A percentile compares a stretch with the other conserved stretches of the same genome.
Evolutionary conservation across 1,140 invertebrate species (phyloP).

Genomic region (Neodiprion virginianus): DNA sequence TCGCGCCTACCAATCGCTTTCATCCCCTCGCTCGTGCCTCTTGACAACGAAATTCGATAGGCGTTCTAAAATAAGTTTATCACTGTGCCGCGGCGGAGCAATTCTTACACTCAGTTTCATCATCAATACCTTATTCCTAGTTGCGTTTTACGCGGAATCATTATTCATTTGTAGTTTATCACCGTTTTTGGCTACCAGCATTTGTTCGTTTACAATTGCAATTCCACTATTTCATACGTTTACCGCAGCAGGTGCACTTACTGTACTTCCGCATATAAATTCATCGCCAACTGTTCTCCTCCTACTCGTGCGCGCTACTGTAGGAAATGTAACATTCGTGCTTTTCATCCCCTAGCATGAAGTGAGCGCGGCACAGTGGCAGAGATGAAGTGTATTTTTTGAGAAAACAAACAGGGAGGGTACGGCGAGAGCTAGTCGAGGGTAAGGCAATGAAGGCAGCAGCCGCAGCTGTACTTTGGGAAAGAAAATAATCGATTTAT

Average conservation of each 20-base stretch:
- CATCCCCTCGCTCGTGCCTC: background rate
- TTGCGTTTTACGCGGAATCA: too few species aligned
- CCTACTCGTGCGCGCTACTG: background rate
- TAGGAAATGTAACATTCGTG: background rate
- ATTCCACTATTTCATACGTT: too few species aligned
- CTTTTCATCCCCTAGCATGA: background rate
- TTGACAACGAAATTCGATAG: background rate
- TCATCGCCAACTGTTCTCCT: too few species aligned
- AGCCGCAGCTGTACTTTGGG: background rate
- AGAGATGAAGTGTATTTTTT: background rate
- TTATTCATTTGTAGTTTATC: too few species aligned
- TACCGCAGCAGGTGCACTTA: too few species aligned
- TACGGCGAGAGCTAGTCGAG: too few species aligned
- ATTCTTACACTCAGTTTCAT: too few species aligned
- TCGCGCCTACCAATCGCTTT: background rate
- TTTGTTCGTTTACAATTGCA: too few species aligned
- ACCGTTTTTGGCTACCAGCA: too few species aligned
- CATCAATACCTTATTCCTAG: too few species aligned
- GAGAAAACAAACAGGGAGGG: background rate
- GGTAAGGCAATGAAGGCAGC: too few species aligned
- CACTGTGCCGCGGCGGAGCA: background rate
- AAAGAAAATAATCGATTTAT: constrained; percentile 4
- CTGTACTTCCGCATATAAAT: too few species aligned
- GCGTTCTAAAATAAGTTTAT: background rate
- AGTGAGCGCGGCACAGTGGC: background rate